Conservation (phyloP, 2,113 vertebrate genomes). For the Excalfactoria chinensis region DNA sequence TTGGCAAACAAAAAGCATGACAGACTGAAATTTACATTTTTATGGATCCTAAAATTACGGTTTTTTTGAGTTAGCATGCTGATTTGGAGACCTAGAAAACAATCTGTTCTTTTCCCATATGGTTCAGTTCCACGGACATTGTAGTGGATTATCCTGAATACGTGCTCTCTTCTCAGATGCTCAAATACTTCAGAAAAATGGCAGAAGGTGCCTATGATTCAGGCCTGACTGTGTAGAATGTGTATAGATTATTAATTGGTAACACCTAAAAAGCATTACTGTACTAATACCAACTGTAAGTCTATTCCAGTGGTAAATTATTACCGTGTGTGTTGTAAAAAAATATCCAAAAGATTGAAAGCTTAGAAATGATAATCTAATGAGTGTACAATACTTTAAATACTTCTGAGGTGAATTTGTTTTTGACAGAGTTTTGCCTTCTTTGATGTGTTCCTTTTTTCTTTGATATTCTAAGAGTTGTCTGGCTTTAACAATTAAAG, state of each 20-base stretch:
- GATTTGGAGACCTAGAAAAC: not conserved
- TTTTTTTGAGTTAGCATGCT: not conserved
- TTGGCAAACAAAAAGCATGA: not conserved
- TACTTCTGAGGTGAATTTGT: conserved; percentile 34
- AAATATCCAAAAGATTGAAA: not conserved
- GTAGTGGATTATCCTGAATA: not conserved
- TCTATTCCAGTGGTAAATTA: conserved; percentile 21
- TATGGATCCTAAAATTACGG: not conserved
- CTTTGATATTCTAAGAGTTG: conserved; percentile 32
- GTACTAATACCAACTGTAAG: conserved; percentile 1
- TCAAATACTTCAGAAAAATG: not conserved
- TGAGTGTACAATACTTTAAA: conserved; percentile 28
- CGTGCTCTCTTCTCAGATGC: not conserved
- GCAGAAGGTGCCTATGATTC: not conserved
- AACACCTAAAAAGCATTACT: conserved; percentile 34
- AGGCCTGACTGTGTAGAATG: not conserved
- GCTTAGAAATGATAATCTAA: conserved; percentile 43
- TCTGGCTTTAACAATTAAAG: conserved; percentile 35
- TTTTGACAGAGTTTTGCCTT: not conserved
- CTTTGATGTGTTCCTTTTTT: conserved; percentile 51
- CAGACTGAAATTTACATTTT: not conserved
- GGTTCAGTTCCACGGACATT: not conserved
- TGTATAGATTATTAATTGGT: not conserved
- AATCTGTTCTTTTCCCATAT: not conserved
- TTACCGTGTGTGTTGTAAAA: not conserved